A percentile compares a stretch with the other conserved stretches of the same genome.
phyloP scores from a whole-genome alignment of 2,113 vertebrate species.

The Tylochromis polylepis region DNA sequence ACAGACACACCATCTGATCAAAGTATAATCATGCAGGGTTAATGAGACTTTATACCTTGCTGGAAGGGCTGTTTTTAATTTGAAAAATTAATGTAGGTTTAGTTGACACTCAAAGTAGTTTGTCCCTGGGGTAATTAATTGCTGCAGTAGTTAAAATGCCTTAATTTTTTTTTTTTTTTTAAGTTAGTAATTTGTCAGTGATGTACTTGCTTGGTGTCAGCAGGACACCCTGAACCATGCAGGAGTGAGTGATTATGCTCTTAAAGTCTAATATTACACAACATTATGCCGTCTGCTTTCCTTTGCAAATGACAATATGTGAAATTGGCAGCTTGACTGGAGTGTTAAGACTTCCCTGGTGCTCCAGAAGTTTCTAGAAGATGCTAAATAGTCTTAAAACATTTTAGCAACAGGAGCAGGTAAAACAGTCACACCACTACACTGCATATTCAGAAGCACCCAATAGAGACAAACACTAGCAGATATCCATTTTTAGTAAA shows the following conservation, averaged over 20 bases:
- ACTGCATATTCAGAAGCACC: background rate
- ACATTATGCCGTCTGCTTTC: background rate
- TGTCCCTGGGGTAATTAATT: background rate
- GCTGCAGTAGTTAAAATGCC: no score
- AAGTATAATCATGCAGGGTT: background rate
- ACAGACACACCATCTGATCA: conserved; percentile 84
- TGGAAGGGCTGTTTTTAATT: background rate
- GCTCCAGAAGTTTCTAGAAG: background rate
- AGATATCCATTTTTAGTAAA: no score
- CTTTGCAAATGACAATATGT: background rate
- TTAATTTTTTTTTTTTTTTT: no score
- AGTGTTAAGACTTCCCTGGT: background rate
- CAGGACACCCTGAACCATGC: background rate
- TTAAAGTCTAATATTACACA: background rate
- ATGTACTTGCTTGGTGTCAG: background rate
- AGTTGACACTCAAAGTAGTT: background rate
- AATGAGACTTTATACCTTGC: background rate
- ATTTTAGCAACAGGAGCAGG: background rate
- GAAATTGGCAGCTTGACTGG: background rate
- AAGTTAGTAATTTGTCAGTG: background rate
- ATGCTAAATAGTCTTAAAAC: background rate
- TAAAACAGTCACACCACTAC: background rate
- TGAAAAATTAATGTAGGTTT: background rate
- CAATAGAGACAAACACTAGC: background rate
- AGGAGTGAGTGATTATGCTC: background rate